Evolutionary conservation across 2,797 vertebrate species (phyloP), one percentile per base, ranked within the genome.

Genomic region (Setipinna tenuifilis): DNA sequence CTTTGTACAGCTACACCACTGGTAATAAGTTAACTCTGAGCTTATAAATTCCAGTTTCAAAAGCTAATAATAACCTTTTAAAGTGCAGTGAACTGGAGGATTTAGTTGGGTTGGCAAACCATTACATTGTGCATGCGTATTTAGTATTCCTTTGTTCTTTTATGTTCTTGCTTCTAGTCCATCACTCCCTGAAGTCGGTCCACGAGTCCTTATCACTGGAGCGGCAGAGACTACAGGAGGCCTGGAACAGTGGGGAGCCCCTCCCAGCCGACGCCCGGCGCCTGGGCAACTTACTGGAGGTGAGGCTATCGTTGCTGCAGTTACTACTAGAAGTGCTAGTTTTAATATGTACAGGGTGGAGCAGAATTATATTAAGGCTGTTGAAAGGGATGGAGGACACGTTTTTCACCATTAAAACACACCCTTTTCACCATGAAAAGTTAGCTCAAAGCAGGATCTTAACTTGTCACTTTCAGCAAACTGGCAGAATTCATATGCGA

Each of bases 191-290:
- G 91, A 97, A 95, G 87, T 94, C 94, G 4, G 96, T 97, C 48
- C 97, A 98, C 84, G 97, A 97, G 89, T 93, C 92, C 57, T 94
- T 99, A 84, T 88, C 91, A 23, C 91, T 91, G 10, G 97, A 98
- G 93, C 93, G 94, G 46, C 95, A 96, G 12, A 96, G 95, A 41
- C 94, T 98, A 58, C 94, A 95, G 87, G 95, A 96, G 28, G 90
- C 93, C 91, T 94, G 92, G 82, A 93, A 94, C 25, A 88, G 94
- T 6, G 92, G 91, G 46, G 93, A 94, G 59, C 82, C 87, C 81
- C 94, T 3, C 82, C 94, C 87, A 81, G 88, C 0, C 0, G 91
- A 83, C 23, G 85, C 90, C 41, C 25, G 21, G 28, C 65, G 50
- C 25, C 50, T 75, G 61, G 25, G 44, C 6, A 59, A 28, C 23